phyloP scores from a whole-genome alignment of 2,888 invertebrate genomes.

The Germaria angustata region DNA sequence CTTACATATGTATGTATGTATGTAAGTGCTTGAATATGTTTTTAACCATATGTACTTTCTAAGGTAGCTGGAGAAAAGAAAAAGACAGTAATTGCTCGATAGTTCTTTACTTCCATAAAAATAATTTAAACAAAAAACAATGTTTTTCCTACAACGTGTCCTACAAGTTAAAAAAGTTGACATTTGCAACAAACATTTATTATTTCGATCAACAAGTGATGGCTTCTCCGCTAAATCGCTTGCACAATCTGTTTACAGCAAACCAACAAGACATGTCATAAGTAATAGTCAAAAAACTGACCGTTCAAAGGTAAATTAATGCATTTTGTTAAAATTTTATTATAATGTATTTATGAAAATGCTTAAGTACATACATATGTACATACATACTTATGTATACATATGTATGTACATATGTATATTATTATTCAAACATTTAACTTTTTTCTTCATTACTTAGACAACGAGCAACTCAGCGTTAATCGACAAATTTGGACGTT shows the following conservation, averaged over 20 bases:
- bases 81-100: neutral
- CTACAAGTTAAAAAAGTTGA: slow-evolving; percentile 35
- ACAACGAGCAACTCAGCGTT: slow-evolving; percentile 79
- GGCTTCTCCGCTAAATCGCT: slow-evolving; percentile 30
- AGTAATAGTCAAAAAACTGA: slow-evolving; percentile 19
- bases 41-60: no score
- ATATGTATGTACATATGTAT: no score
- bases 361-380: neutral
- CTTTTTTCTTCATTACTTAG: no score
- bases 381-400: neutral
- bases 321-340: no score
- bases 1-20: no score
- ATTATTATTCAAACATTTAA: no score
- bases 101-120: neutral
- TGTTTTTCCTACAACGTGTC: slow-evolving; percentile 53
- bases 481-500: slow-evolving; percentile 91
- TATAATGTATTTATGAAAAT: no score
- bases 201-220: slow-evolving; percentile 21
- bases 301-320: slow-evolving; percentile 46
- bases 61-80: neutral
- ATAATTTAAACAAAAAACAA: neutral
- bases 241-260: slow-evolving; percentile 24
- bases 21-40: no score
- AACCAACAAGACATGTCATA: slow-evolving; percentile 2
- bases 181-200: slow-evolving; percentile 34